A percentile compares a stretch with the other conserved stretches of the same genome.
Conservation (phyloP, 1,140 invertebrate genomes). For the Telenomus remus region DNA sequence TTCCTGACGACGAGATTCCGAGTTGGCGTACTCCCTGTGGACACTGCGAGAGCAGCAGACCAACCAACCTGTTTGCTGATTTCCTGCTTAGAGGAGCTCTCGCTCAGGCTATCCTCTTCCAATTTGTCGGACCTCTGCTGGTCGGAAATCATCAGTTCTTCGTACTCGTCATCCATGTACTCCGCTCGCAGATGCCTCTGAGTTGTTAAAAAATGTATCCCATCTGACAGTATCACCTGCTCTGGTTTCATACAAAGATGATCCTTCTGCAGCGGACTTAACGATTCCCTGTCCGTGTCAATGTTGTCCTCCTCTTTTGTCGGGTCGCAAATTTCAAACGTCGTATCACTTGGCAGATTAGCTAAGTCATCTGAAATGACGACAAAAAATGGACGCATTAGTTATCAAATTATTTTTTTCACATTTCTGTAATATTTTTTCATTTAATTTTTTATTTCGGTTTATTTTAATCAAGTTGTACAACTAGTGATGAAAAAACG, state of each 20-base stretch:
- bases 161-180: slow-evolving; percentile 29
- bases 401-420: not conserved
- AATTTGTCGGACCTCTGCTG: slow-evolving; percentile 9
- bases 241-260: slow-evolving; percentile 57
- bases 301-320: not conserved
- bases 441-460: not conserved
- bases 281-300: slow-evolving; percentile 36
- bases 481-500: not conserved
- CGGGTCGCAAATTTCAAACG: slow-evolving; percentile 67
- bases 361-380: slow-evolving; percentile 64
- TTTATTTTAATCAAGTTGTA: not conserved
- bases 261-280: slow-evolving; percentile 7
- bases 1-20: slow-evolving; percentile 30
- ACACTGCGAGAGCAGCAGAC: slow-evolving; percentile 55
- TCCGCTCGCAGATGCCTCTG: slow-evolving; percentile 28
- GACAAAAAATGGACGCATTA: slow-evolving; percentile 10
- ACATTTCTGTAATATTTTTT: not conserved
- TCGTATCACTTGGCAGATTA: slow-evolving; percentile 68
- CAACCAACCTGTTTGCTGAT: slow-evolving; percentile 74
- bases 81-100: slow-evolving; percentile 63
- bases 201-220: slow-evolving; percentile 79
- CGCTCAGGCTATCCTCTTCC: too few relatives aligned
- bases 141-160: slow-evolving; percentile 37
- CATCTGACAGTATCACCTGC: slow-evolving; percentile 59
- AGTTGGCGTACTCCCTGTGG: slow-evolving; percentile 58